A percentile compares a stretch with the other conserved stretches of the same genome.
Conservation (phyloP, 2,113 vertebrate species). For the Channa maculata region DNA sequence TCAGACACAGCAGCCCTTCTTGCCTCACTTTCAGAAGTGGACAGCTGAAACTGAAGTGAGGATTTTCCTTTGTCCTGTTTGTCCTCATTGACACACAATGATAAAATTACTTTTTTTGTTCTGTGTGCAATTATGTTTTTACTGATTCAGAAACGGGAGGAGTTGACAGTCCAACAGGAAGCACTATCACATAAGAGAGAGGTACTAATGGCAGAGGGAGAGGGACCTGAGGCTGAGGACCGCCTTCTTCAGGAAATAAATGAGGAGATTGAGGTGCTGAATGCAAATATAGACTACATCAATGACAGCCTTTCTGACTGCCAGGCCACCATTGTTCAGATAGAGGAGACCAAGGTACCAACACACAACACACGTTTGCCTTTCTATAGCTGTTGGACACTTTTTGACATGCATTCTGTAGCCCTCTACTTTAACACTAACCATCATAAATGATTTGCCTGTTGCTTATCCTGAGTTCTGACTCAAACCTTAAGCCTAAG, state of each 20-base stretch:
- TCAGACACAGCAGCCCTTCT: no score
- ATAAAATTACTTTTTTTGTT: neutral
- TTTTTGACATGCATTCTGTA: no score
- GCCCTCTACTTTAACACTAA: no score
- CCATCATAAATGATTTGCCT: no score
- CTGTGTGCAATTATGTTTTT: slow-evolving; percentile 17
- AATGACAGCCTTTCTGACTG: slow-evolving; percentile 96
- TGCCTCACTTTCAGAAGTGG: neutral
- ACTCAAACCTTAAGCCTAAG: no score
- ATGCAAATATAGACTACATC: slow-evolving; percentile 98
- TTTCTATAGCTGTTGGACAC: no score
- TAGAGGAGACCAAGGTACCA: slow-evolving; percentile 95
- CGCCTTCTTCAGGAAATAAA: slow-evolving; percentile 91
- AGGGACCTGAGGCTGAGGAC: slow-evolving; percentile 88
- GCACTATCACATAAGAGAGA: slow-evolving; percentile 87
- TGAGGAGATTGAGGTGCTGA: slow-evolving; percentile 94
- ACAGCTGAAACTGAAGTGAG: slow-evolving; percentile 17
- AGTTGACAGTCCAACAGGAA: slow-evolving; percentile 93
- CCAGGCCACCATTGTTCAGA: slow-evolving; percentile 97
- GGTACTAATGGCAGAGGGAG: slow-evolving; percentile 87
- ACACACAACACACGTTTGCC: neutral
- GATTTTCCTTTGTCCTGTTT: neutral
- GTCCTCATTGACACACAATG: no score
- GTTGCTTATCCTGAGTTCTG: no score
- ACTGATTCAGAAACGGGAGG: slow-evolving; percentile 92